phyloP scores from a whole-genome alignment of 1,140 invertebrate species.

The Heliconius congener region DNA sequence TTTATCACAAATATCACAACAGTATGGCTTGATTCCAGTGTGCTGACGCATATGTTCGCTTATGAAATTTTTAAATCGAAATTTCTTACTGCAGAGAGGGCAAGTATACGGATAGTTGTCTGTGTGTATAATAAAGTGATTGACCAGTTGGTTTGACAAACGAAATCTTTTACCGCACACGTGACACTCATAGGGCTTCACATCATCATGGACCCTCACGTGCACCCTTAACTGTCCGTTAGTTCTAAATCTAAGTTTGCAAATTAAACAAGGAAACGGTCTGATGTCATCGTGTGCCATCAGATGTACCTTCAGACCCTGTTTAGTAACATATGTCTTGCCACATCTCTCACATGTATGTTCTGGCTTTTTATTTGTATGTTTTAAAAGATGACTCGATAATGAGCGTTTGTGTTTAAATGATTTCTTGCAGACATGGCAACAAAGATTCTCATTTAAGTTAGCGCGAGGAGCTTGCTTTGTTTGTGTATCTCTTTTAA shows the following conservation, averaged over 20 bases:
- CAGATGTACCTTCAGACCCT: slow-evolving; percentile 58
- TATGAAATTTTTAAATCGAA: slow-evolving; percentile 86
- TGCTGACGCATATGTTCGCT: slow-evolving; percentile 86
- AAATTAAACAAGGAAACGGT: slow-evolving; percentile 65
- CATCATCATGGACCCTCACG: slow-evolving; percentile 84
- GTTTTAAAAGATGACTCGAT: slow-evolving; percentile 58
- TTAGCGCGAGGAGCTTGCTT: slow-evolving; percentile 32
- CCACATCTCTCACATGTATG: slow-evolving; percentile 69
- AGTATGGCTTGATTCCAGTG: slow-evolving; percentile 84
- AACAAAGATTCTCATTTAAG: slow-evolving; percentile 45
- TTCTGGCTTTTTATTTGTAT: slow-evolving; percentile 58
- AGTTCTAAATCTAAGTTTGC: slow-evolving; percentile 61
- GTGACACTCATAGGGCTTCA: slow-evolving; percentile 88
- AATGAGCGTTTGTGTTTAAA: slow-evolving; percentile 62
- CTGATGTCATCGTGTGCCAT: slow-evolving; percentile 60
- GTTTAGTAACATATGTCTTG: slow-evolving; percentile 63
- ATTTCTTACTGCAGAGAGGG: slow-evolving; percentile 86
- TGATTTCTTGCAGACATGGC: slow-evolving; percentile 57
- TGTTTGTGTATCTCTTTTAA: slow-evolving; percentile 39
- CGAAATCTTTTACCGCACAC: slow-evolving; percentile 88
- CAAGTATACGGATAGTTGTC: slow-evolving; percentile 91
- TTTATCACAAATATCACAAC: slow-evolving; percentile 83
- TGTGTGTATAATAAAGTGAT: slow-evolving; percentile 86
- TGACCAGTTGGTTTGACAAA: slow-evolving; percentile 69
- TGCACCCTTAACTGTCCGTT: slow-evolving; percentile 73